phyloP scores from a whole-genome alignment of 2,797 vertebrate genomes.

The Adrianichthys oophorus region DNA sequence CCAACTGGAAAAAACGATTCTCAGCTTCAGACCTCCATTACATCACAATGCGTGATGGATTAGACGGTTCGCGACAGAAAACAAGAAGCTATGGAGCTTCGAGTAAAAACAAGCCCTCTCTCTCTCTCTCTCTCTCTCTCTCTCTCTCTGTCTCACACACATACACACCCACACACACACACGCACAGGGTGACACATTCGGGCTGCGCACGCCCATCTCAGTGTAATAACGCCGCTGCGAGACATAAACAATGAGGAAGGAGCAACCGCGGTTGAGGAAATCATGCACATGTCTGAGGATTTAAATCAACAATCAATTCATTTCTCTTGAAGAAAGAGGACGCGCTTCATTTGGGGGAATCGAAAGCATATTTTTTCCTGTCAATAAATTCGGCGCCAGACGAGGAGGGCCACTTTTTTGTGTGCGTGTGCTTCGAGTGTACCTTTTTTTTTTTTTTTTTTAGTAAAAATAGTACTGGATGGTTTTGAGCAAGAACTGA shows the following conservation, averaged over 20 bases:
- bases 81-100: conserved; percentile 30
- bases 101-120: conserved; percentile 49
- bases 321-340: conserved; percentile 33
- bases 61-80: conserved; percentile 49
- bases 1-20: conserved; percentile 78
- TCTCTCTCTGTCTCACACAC: neutral
- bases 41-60: conserved; percentile 74
- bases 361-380: conserved; percentile 50
- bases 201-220: conserved; percentile 48
- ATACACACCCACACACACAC: too few relatives aligned
- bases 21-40: conserved; percentile 82
- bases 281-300: conserved; percentile 42
- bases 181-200: conserved; percentile 48
- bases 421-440: conserved; percentile 16
- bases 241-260: conserved; percentile 60
- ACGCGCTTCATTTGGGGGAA: conserved; percentile 30
- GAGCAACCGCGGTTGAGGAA: conserved; percentile 36
- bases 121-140: neutral
- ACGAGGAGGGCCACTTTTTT: conserved; percentile 52
- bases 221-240: conserved; percentile 40
- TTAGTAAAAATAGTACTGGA: neutral
- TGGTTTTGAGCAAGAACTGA: conserved; percentile 31
- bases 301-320: conserved; percentile 50
- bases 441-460: too few relatives aligned
- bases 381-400: conserved; percentile 49